Conservation (phyloP, 2,888 invertebrate genomes). For the Scaeva pyrastri region DNA sequence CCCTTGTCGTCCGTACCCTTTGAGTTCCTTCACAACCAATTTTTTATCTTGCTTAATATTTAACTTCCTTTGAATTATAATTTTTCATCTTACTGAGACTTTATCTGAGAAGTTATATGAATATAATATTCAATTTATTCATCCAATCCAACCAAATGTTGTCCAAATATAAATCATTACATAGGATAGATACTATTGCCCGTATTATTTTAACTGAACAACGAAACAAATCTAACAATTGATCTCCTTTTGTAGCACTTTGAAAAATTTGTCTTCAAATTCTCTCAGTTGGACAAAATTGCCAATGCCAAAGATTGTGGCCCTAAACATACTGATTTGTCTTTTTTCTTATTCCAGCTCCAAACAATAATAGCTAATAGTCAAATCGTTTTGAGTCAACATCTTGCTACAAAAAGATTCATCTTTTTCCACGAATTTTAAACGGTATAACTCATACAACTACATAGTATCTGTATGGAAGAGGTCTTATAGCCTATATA, state of each 20-base stretch:
- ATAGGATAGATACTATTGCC: too few relatives aligned
- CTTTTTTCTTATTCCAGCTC: too few relatives aligned
- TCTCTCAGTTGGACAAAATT: slow-evolving; percentile 2
- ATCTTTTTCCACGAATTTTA: slow-evolving; percentile 15
- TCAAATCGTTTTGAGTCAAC: slow-evolving; percentile 24
- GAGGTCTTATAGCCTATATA: background rate
- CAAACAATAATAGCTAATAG: slow-evolving; percentile 5
- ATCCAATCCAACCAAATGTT: slow-evolving; percentile 22
- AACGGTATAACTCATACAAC: background rate
- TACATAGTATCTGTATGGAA: too few relatives aligned
- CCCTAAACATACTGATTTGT: too few relatives aligned
- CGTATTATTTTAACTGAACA: too few relatives aligned
- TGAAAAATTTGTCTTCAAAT: slow-evolving; percentile 21
- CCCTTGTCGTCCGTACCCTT: too few relatives aligned
- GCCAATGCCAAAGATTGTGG: slow-evolving; percentile 18
- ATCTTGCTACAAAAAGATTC: slow-evolving; percentile 10
- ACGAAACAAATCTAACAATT: slow-evolving; percentile 23
- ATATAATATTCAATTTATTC: slow-evolving; percentile 49
- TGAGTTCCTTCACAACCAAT: too few relatives aligned
- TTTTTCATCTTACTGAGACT: slow-evolving; percentile 20
- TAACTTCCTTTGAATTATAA: too few relatives aligned
- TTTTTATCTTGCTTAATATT: too few relatives aligned
- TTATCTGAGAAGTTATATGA: slow-evolving; percentile 42
- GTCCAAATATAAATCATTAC: background rate
- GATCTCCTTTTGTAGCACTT: slow-evolving; percentile 11